These are phyloP conservation scores for Laticauda laticaudata DNA, from an alignment of 2,113 vertebrate species.

Conservation along the genomic window DNA sequence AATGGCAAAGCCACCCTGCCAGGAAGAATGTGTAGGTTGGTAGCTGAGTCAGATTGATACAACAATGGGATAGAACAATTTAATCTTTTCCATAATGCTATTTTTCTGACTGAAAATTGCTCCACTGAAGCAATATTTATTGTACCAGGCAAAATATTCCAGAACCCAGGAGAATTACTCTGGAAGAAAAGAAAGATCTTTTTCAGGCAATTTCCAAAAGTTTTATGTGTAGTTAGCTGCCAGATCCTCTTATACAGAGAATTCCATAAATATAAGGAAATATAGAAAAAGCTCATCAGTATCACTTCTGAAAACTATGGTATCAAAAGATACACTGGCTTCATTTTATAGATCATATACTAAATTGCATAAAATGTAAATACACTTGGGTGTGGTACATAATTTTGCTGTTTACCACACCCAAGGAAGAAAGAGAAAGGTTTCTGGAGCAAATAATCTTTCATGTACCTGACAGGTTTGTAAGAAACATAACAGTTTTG, in stretches of 20 bases:
- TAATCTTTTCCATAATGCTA: neutral
- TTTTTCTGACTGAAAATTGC: neutral
- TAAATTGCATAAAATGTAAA: slow-evolving; percentile 11
- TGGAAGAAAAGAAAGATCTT: neutral
- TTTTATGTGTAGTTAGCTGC: neutral
- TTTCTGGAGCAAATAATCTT: fast-evolving
- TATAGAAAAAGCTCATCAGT: neutral
- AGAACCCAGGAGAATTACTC: neutral
- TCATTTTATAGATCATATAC: neutral
- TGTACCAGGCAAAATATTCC: neutral
- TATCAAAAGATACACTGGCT: neutral
- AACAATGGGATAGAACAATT: neutral
- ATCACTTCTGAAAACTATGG: neutral
- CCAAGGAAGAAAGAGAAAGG: slow-evolving; percentile 23
- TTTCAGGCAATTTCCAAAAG: neutral
- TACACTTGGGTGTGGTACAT: neutral
- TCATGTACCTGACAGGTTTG: neutral
- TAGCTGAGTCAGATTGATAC: neutral
- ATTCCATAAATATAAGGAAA: neutral
- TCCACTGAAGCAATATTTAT: neutral
- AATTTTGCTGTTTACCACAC: neutral
- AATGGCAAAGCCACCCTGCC: neutral
- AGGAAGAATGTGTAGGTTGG: neutral
- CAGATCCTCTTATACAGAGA: neutral
- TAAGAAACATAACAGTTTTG: neutral